Conservation (phyloP, 2,888 invertebrate species). For the Andricus quercusramuli region DNA sequence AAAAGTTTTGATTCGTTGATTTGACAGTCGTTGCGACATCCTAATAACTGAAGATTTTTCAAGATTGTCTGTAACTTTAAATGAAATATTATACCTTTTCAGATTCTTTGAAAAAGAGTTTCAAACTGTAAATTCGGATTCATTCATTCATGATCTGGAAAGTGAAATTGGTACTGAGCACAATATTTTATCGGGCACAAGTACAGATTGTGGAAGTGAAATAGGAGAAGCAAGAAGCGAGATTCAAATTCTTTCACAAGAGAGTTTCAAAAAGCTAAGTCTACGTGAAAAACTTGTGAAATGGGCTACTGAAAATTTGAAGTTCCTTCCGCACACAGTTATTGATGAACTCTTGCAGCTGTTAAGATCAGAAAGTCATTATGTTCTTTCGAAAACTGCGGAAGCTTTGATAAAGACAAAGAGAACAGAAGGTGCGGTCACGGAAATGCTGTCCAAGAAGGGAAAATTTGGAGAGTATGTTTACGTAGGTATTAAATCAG, state of each 20-base stretch:
- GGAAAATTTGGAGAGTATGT: not conserved
- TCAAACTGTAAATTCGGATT: not conserved
- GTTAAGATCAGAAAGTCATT: not conserved
- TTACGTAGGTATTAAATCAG: not conserved
- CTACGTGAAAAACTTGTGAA: not conserved
- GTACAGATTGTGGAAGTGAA: not conserved
- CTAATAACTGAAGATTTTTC: not conserved
- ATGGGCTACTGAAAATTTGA: conserved; percentile 4
- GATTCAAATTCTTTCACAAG: not conserved
- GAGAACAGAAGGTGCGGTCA: not conserved
- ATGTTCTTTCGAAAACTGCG: not conserved
- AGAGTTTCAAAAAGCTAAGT: not conserved
- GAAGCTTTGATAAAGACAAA: not conserved
- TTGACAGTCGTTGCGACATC: not conserved
- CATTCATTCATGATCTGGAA: not conserved
- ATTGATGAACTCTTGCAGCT: not conserved
- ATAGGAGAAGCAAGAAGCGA: not conserved
- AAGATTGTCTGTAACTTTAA: not conserved
- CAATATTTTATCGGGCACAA: not conserved
- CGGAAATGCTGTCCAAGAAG: conserved; percentile 1
- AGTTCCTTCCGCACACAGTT: not conserved
- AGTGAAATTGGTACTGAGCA: not conserved
- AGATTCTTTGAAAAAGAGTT: not conserved
- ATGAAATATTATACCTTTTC: not conserved
- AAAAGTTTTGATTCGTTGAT: too few species aligned